Percentiles rank a stretch among this genome's conserved stretches.
Conservation (phyloP, 2,113 vertebrate species). For the Corvus cornix region DNA sequence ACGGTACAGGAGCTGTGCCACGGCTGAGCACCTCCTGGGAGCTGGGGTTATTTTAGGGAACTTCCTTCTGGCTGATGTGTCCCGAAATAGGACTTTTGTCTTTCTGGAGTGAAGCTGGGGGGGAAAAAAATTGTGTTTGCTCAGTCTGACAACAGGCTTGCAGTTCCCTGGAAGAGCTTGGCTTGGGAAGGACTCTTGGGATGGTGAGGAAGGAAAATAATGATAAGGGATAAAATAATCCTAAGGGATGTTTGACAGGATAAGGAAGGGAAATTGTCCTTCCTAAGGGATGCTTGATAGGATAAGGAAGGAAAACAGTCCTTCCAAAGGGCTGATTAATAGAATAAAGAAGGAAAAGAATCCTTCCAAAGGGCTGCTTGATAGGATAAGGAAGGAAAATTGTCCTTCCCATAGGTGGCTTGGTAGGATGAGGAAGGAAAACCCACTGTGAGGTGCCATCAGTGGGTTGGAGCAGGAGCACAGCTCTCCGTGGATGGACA, state of each 20-base stretch:
- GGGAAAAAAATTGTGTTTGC: background rate
- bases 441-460: rapidly evolving
- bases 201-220: background rate
- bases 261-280: background rate
- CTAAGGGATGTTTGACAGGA: rapidly evolving
- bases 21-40: background rate
- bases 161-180: background rate
- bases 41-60: background rate
- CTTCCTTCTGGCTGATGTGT: background rate
- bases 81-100: background rate
- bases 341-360: background rate
- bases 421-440: background rate
- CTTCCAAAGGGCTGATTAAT: background rate
- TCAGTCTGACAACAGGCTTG: background rate
- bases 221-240: background rate
- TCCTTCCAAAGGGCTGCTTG: rapidly evolving
- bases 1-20: rapidly evolving
- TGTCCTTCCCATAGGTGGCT: background rate
- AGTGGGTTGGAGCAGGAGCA: background rate
- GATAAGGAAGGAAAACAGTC: background rate
- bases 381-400: background rate
- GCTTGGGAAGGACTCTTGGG: background rate
- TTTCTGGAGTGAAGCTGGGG: background rate
- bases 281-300: background rate
- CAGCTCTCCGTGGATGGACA: rapidly evolving